These are phyloP conservation scores for Sycobia sp. DNA, from an alignment of 1,140 invertebrate genomes.

Conservation along the genomic window DNA sequence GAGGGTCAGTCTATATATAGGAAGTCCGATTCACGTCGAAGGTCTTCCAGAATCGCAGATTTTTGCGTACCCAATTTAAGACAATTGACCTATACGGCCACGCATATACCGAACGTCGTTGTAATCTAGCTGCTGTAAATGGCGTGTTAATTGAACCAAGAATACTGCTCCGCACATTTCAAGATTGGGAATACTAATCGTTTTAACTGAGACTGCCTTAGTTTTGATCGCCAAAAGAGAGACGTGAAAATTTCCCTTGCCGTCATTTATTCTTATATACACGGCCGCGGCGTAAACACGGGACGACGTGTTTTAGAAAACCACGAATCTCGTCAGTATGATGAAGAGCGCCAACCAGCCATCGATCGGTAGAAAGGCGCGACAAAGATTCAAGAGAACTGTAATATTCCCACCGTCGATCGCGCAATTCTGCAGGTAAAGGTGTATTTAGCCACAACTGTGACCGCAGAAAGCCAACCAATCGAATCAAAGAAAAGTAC, in stretches of 20 bases:
- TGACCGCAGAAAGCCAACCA: slow-evolving; percentile 34
- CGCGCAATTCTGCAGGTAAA: neutral
- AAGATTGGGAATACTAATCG: slow-evolving; percentile 41
- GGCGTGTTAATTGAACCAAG: slow-evolving; percentile 14
- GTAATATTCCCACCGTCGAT: slow-evolving; percentile 13
- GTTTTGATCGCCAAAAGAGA: slow-evolving; percentile 42
- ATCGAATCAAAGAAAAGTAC: slow-evolving; percentile 35
- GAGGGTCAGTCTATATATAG: slow-evolving; percentile 38
- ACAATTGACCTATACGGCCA: too few species aligned
- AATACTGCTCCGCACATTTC: slow-evolving; percentile 39
- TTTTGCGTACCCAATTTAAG: slow-evolving; percentile 38
- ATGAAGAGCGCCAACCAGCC: slow-evolving; percentile 8
- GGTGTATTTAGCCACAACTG: slow-evolving; percentile 41
- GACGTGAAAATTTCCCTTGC: neutral
- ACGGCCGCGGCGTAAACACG: too few species aligned
- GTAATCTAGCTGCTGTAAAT: neutral
- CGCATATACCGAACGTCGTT: too few species aligned
- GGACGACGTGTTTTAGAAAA: slow-evolving; percentile 37
- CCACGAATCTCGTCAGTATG: slow-evolving; percentile 30
- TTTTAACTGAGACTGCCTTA: slow-evolving; percentile 42
- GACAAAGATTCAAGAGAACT: neutral
- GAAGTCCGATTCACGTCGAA: slow-evolving; percentile 51
- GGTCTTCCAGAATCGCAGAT: slow-evolving; percentile 39
- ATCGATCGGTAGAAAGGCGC: slow-evolving; percentile 11
- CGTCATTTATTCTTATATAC: too few species aligned